Base-by-base conservation (phyloP, 2,113 vertebrate species). In the Orthonyx spaldingii region DNA sequence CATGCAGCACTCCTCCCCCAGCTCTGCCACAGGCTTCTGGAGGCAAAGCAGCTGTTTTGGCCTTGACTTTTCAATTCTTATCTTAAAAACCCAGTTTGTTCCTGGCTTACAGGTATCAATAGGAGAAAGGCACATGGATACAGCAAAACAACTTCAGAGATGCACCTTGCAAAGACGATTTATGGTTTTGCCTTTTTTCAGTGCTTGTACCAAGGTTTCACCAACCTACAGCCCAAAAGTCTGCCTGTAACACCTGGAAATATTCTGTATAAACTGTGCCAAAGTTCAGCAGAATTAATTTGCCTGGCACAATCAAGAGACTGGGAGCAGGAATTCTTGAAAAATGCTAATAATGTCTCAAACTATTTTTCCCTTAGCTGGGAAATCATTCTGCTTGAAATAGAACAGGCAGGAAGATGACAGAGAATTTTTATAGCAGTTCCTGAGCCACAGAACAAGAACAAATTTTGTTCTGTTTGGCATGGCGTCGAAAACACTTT, bases 311-410 rank as follows among this genome's bases (percentile, higher is more conserved):
- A 35, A 88, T 63, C 71, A 76, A 47, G 57, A 96, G 72, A 93
- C 79, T 46, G 65, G 93, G 87, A 90, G 66, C 49, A 95, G 71
- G 80, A 95, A 75, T 92, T 94, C 93, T 94, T 97, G 84, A 93
- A 97, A 97, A 98, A 87, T 96, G 81, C 81, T 97, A 97, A 97
- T 94, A 94, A 91, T 69, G 93, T 89, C 89, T 95, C 90, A 95
- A 94, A 96, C 79, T 84, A 20, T 94, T 95, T 95, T 97, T 93
- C 78, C 81, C 89, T 82, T 47, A 80, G 63, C 96, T 94, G 94
- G 96, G 95, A 97, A 97, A 96, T 86, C 28, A 84, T 96, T 92
- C 74, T 80, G 82, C 79, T 93, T 96, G 61, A 79, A 91, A 96
- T 53, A 96, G 68, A 92, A 28, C 44, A 39, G 49, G 35, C 59